Evolutionary conservation across 2,888 invertebrate species (phyloP), one percentile per base, ranked within the genome.

Genomic region (Nowickia ferox): DNA sequence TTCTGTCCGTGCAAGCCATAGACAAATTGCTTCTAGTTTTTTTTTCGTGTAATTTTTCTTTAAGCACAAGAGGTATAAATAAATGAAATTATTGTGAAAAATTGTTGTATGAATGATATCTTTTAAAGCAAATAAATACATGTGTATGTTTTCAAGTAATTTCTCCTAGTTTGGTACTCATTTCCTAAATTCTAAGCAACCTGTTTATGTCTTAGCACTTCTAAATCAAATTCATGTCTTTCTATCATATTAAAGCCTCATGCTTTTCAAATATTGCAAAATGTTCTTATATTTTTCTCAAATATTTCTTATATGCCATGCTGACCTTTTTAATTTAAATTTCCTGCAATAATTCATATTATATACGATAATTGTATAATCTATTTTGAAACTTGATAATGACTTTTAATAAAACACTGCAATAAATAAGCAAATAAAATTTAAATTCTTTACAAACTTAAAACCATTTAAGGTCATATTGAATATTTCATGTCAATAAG

Each of bases 381-480:
- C 19, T 42, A 30, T 38, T 68, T 10, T 17, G 1, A 63, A 61
- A 68, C 19, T 66, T 15, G 9, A 9, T 10, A 42, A 17, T 53
- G 9, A 59, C n/a, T 53, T 44, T n/a, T 22, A 51, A 69, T 19
- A 8, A 40, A 76, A 44, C 38, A 40, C 57, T 46, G 6, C 15
- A 38, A 30, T 42, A 9, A n/a, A 44, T 17, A 63, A 38, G 61
- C 51, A 68, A 57, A 38, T 10, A 2, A 5, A 15, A 68, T 63
- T 44, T 19, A 44, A 55, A 63, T 68, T 40, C 13, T 69, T 61
- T 51, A 3, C 9, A 53, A 40, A 53, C n/a, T 46, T 44, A 38
- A 48, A 11, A 44, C 8, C 46, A 63, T 79, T 72, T 72, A 79
- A 79, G 46, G 46, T 57, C 71, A 65, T 38, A 44, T 55, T 61